Conservation (phyloP, 2,797 vertebrate species). For the Pangasius macronema region DNA sequence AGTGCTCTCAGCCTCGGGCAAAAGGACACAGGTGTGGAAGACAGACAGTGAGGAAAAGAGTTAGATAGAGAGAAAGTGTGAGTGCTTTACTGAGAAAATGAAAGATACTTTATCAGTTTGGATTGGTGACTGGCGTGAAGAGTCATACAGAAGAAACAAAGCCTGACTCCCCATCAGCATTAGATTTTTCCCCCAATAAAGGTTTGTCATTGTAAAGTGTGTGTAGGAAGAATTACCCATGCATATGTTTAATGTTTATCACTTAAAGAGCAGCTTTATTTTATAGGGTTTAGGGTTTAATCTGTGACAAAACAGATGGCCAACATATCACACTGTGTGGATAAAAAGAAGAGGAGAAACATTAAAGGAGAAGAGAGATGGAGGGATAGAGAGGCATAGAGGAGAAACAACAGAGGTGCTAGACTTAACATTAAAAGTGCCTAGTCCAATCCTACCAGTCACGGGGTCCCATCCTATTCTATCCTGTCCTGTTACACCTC, state of each 20-base stretch:
- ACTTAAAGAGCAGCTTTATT: neutral
- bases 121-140: conserved; percentile 10
- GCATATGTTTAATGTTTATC: neutral
- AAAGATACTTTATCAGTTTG: conserved; percentile 30
- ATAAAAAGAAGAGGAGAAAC: neutral
- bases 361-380: neutral
- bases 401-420: neutral
- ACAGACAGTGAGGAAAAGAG: neutral
- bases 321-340: neutral
- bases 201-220: neutral
- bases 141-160: conserved; percentile 55
- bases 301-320: neutral
- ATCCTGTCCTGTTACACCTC: neutral
- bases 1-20: conserved; percentile 24
- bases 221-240: neutral
- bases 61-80: conserved; percentile 5
- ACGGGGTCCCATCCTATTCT: neutral
- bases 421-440: neutral
- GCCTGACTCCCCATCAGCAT: conserved; percentile 46
- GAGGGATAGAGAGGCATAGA: neutral
- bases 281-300: neutral
- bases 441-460: neutral
- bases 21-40: conserved; percentile 14
- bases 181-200: conserved; percentile 14
- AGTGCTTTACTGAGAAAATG: conserved; percentile 17